Percentiles rank a stretch among this genome's conserved stretches.
These are phyloP conservation scores for Catostomus latipinnis DNA, from an alignment of 2,797 vertebrate genomes.

Conservation along the genomic window DNA sequence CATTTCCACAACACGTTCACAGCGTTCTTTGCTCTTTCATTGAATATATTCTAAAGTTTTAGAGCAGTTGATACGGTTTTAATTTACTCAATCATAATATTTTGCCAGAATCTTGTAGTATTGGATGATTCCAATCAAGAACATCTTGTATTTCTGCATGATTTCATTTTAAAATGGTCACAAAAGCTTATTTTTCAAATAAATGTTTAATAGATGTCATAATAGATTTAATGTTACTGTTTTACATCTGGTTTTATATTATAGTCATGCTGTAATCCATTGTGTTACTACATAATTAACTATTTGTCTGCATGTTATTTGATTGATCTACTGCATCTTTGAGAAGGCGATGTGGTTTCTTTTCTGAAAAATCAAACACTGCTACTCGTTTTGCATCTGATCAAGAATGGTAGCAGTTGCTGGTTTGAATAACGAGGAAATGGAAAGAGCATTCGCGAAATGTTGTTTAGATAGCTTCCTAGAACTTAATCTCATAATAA, in stretches of 20 bases:
- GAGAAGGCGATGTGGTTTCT: background rate
- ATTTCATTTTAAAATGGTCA: background rate
- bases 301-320: background rate
- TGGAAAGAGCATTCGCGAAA: too few relatives aligned
- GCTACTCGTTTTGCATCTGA: too few relatives aligned
- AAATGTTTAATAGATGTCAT: background rate
- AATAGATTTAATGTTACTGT: background rate
- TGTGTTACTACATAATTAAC: background rate
- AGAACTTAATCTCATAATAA: background rate
- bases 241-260: background rate
- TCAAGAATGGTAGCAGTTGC: too few relatives aligned
- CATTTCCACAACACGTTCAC: conserved; percentile 9
- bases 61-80: background rate
- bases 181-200: background rate
- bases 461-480: background rate
- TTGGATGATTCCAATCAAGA: background rate
- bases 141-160: background rate
- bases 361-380: too few relatives aligned
- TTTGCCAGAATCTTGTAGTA: background rate
- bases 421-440: too few relatives aligned
- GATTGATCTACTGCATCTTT: background rate
- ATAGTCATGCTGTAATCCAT: background rate
- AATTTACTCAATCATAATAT: background rate
- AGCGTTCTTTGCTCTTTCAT: conserved; percentile 3
- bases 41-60: conserved; percentile 3